Base-by-base conservation (phyloP, 2,113 vertebrate species). In the Rallus limicola region DNA sequence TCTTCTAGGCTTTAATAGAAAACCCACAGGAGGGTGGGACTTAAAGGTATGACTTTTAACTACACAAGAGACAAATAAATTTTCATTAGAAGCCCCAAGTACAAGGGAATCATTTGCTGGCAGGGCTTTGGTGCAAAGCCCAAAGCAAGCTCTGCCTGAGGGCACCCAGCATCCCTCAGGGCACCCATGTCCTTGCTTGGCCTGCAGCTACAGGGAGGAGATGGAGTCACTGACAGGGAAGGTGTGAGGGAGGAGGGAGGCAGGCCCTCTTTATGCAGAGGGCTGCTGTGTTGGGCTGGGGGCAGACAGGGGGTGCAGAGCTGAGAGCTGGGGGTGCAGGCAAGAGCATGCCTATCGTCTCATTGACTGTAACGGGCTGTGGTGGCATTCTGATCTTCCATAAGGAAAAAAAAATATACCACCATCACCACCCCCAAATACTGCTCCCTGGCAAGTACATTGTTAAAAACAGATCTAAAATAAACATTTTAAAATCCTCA, bases 211-310 rank as follows among this genome's bases (percentile, higher is more conserved):
- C 10, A 48, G 46, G 16, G 28, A 29, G 33, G 33, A 9, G 18
- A 46, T 1, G 7, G 33, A 53, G 36, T 15, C 4, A 4, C 23
- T 2, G 4, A 5, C 7, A 5, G 17, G 3, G 0, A 20, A 62
- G 28, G 33, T 16, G 46, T 2, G 0, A n/a, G 8, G 60, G 26
- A 59, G 26, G 42, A 67, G 31, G 16, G 28, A 58, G 42, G 16
- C 50, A 87, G 44, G 24, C 40, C 21, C 0, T 34, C 26, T 55
- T 1, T 0, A 29, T 46, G 16, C 8, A 3, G 24, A 17, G 1
- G 4, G 82, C 59, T 33, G 11, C 53, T 3, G 1, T 33, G 5
- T 2, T 24, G 33, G 20, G 42, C 33, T 24, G 7, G 56, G 14
- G 52, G 52, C 36, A 36, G 36, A 36, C 36, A 36, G 36, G 36